Conservation (phyloP, 2,113 vertebrate genomes). For the Monopterus albus region DNA sequence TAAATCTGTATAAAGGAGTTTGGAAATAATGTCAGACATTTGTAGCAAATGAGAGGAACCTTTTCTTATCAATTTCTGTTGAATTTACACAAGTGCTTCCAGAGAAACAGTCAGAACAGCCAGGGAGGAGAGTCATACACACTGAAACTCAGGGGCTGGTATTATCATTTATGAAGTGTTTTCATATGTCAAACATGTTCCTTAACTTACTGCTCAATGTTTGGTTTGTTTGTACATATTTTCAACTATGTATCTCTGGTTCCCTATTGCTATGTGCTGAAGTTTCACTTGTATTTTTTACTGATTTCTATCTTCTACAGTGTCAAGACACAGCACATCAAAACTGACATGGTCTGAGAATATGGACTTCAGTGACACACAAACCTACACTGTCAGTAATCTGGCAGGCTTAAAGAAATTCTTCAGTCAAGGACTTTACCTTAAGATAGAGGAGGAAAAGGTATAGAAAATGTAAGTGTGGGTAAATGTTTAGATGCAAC, state of each 20-base stretch:
- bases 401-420: slow-evolving; percentile 84
- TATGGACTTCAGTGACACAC: slow-evolving; percentile 78
- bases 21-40: slow-evolving; percentile 1
- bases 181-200: background rate
- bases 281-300: background rate
- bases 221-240: background rate
- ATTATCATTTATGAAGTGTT: background rate
- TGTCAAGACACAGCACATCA: slow-evolving; percentile 72
- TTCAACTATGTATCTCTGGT: background rate
- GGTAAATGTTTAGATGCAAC: background rate
- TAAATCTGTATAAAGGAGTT: background rate
- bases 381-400: slow-evolving; percentile 68
- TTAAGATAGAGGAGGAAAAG: slow-evolving; percentile 88
- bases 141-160: background rate
- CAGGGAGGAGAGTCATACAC: background rate
- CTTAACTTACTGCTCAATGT: background rate
- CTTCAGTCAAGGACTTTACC: slow-evolving; percentile 76
- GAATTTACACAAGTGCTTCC: background rate
- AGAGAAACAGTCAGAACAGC: slow-evolving; percentile 19
- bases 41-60: too few relatives aligned
- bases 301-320: slow-evolving; percentile 41
- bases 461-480: slow-evolving; percentile 61
- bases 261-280: background rate
- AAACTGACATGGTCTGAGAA: slow-evolving; percentile 79
- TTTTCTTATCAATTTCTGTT: slow-evolving; percentile 32